Conservation (phyloP, 2,888 invertebrate species). For the Galeruca laticollis region DNA sequence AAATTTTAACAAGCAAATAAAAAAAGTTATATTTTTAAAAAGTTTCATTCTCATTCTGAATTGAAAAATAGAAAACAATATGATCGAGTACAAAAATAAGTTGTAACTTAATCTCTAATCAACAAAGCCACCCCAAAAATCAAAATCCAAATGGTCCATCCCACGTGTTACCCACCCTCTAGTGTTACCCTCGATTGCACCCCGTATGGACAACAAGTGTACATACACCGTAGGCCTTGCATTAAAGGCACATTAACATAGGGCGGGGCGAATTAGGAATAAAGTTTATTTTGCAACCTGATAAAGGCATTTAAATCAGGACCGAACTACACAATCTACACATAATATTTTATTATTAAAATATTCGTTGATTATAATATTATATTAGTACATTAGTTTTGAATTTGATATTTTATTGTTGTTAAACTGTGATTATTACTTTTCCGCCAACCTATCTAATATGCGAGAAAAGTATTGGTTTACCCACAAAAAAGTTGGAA, state of each 20-base stretch:
- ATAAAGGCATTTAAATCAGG: conserved; percentile 52
- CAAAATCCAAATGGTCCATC: conserved; percentile 31
- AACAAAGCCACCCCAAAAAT: conserved; percentile 44
- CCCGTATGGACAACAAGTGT: conserved; percentile 58
- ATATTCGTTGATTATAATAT: no score
- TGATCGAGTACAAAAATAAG: conserved; percentile 49
- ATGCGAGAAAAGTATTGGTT: no score
- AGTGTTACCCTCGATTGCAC: conserved; percentile 43
- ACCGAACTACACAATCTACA: conserved; percentile 34
- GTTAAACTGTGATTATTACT: no score
- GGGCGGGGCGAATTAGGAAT: conserved; percentile 60
- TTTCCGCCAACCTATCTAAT: no score
- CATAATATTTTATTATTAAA: no score
- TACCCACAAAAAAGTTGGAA: no score
- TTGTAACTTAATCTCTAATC: conserved; percentile 51
- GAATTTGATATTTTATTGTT: no score
- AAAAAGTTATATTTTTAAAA: no score
- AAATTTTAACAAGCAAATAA: no score
- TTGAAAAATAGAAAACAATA: conserved; percentile 22
- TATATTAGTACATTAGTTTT: no score
- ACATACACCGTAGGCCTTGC: conserved; percentile 51
- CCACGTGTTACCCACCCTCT: conserved; percentile 49
- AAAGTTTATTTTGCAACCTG: conserved; percentile 63
- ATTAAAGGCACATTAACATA: conserved; percentile 64
- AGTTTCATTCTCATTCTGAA: not conserved